These are phyloP conservation scores for Vireo griseus DNA, from an alignment of 2,797 vertebrate species.

Conservation along the genomic window DNA sequence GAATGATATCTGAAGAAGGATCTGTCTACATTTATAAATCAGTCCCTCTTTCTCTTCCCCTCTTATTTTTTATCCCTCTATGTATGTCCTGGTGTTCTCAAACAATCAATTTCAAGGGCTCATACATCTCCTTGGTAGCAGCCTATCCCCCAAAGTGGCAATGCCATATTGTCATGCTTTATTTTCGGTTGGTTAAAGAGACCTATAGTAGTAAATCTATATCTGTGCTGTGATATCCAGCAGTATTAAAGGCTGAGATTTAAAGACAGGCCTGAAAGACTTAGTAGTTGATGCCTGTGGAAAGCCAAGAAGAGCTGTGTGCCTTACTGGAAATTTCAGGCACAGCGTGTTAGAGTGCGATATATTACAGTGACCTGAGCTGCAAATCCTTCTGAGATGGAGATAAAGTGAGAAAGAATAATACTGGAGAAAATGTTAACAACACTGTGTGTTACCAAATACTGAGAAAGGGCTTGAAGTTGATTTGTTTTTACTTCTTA, in stretches of 20 bases:
- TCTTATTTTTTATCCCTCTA: neutral
- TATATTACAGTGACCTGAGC: neutral
- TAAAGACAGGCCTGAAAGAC: neutral
- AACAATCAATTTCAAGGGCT: neutral
- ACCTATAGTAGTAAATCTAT: neutral
- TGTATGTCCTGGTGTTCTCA: neutral
- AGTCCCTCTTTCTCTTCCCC: neutral
- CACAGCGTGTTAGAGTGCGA: neutral
- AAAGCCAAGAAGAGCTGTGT: neutral
- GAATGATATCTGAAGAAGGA: neutral
- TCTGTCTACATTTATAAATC: neutral
- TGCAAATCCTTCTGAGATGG: conserved; percentile 24
- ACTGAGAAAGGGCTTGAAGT: neutral
- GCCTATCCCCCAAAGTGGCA: neutral
- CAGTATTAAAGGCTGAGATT: conserved; percentile 19
- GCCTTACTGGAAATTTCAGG: conserved; percentile 27
- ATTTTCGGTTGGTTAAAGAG: neutral
- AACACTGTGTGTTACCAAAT: neutral
- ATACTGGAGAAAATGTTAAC: neutral
- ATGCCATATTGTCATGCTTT: neutral
- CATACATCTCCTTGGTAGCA: neutral
- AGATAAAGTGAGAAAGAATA: neutral
- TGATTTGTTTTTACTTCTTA: neutral
- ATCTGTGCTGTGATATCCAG: neutral
- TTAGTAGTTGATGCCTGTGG: neutral